phyloP scores from a whole-genome alignment of 53 echinoderm and acorn worm species.

The Hippasteria phrygiana region DNA sequence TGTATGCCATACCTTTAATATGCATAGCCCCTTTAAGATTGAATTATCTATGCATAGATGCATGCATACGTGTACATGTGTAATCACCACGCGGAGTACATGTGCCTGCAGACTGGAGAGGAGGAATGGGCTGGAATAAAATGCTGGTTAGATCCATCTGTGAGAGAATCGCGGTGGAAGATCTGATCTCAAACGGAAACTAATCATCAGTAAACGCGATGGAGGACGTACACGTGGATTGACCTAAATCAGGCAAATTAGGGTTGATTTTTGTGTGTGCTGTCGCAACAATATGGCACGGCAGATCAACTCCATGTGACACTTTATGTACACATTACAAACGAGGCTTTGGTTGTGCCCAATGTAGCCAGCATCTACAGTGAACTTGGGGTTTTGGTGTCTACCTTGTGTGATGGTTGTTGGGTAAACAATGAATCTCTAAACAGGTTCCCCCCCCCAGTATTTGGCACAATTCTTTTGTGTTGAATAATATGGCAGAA shows the following conservation, averaged over 20 bases:
- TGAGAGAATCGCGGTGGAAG: neutral
- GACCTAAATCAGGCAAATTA: neutral
- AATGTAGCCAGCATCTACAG: too few species aligned
- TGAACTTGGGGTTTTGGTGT: neutral
- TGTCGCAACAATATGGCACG: neutral
- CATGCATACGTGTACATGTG: constrained; percentile 24
- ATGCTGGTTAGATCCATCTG: neutral
- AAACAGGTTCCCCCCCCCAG: neutral
- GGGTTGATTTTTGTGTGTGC: neutral
- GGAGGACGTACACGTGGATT: neutral
- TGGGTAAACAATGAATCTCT: neutral
- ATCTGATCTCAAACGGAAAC: neutral
- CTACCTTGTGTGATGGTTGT: neutral
- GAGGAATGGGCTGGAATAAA: neutral
- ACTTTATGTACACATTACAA: neutral
- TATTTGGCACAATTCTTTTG: neutral
- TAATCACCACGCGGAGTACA: constrained; percentile 8
- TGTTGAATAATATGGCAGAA: constrained; percentile 5
- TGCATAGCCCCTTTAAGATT: constrained; percentile 35
- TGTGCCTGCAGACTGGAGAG: neutral
- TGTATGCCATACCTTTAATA: too few species aligned
- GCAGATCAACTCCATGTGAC: too few species aligned
- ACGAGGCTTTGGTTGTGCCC: too few species aligned
- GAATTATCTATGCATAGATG: constrained; percentile 12
- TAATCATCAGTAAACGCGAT: neutral